These are phyloP conservation scores for Conops quadrifasciatus DNA, from an alignment of 2,888 invertebrate genomes.

Conservation along the genomic window DNA sequence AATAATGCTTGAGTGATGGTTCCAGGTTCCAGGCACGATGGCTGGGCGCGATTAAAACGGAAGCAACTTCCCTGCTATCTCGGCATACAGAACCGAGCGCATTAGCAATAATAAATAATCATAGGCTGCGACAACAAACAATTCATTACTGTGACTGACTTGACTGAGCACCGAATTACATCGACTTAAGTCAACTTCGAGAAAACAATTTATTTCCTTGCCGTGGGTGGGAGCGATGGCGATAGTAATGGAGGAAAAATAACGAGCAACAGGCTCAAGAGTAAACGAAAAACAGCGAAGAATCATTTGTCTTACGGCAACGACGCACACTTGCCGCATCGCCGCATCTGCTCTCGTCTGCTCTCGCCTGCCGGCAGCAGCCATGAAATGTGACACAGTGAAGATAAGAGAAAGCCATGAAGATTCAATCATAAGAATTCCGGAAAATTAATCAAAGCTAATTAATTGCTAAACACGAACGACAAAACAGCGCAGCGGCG, in stretches of 20 bases:
- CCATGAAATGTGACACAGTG: not conserved
- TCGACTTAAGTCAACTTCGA: slow-evolving; percentile 4
- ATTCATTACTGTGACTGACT: slow-evolving; percentile 1
- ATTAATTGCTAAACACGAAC: slow-evolving; percentile 43
- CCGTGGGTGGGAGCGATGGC: too few relatives aligned
- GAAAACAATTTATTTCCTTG: slow-evolving; percentile 19
- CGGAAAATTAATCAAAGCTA: slow-evolving; percentile 49
- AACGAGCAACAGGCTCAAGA: slow-evolving; percentile 19
- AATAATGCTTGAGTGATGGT: too few relatives aligned
- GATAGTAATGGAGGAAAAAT: not conserved
- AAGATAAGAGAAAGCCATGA: slow-evolving; percentile 18
- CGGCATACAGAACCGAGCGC: not conserved
- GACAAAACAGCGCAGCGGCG: slow-evolving; percentile 3
- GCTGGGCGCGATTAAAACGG: not conserved
- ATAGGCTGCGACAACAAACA: not conserved
- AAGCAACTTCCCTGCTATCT: not conserved
- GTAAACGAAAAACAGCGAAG: not conserved
- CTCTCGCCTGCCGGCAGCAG: not conserved
- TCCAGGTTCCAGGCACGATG: not conserved
- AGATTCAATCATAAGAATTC: slow-evolving; percentile 48
- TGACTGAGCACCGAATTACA: slow-evolving; percentile 18
- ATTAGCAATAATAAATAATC: not conserved
- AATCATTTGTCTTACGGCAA: slow-evolving; percentile 15
- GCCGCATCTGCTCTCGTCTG: too few relatives aligned
- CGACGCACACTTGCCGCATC: not conserved